Conservation (phyloP, 2,888 invertebrate genomes). For the Dione vanillae region DNA sequence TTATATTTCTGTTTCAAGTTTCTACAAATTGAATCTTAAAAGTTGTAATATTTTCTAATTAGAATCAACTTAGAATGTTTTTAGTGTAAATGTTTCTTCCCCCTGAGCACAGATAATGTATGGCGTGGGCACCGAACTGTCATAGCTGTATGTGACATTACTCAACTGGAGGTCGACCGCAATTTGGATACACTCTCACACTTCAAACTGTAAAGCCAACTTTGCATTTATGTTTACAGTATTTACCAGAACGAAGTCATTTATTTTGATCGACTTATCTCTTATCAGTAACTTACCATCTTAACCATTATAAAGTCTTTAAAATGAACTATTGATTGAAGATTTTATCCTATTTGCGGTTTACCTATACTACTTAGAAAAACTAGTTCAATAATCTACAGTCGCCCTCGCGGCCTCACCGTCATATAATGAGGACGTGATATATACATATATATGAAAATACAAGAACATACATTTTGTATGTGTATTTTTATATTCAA, state of each 20-base stretch:
- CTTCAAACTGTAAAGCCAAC: no score
- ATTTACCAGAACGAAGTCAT: no score
- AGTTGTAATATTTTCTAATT: no score
- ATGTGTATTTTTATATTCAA: slow-evolving; percentile 38
- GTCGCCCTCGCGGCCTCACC: slow-evolving; percentile 1
- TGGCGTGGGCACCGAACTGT: no score
- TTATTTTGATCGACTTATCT: neutral
- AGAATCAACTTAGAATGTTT: neutral
- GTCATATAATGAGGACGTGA: slow-evolving; percentile 33
- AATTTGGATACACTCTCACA: neutral
- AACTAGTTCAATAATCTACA: neutral
- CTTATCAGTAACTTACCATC: neutral
- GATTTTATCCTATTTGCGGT: neutral
- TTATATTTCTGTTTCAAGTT: no score
- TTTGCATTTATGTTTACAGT: no score
- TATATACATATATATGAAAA: slow-evolving; percentile 30
- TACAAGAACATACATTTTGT: slow-evolving; percentile 23
- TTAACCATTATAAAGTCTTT: neutral
- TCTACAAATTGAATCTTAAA: no score
- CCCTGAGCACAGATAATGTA: neutral
- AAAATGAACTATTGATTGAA: neutral
- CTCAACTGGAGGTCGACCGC: neutral
- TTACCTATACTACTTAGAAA: no score
- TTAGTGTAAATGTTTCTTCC: neutral
- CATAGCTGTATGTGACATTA: no score